These are phyloP conservation scores for Tuta absoluta DNA, from an alignment of 2,888 invertebrate genomes.

Conservation along the genomic window DNA sequence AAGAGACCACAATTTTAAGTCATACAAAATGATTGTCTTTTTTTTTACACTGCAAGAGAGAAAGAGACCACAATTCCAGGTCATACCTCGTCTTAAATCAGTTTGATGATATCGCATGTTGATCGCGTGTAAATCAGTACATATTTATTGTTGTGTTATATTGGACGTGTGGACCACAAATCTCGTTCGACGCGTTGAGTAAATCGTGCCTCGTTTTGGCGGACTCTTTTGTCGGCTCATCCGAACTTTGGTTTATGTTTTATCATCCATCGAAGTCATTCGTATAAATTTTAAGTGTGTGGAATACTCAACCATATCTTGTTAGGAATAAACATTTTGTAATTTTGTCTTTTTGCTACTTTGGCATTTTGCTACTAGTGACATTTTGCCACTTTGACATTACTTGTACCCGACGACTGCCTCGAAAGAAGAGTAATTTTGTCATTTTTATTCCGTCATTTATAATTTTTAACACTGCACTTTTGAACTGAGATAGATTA, in stretches of 20 bases:
- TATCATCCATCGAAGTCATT: neutral
- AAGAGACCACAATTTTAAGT: too few species aligned
- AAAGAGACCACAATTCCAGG: neutral
- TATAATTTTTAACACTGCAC: too few species aligned
- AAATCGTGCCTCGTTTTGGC: slow-evolving; percentile 8
- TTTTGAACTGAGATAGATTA: too few species aligned
- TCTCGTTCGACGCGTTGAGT: slow-evolving; percentile 45
- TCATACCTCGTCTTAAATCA: slow-evolving; percentile 48
- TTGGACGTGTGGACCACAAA: slow-evolving; percentile 50
- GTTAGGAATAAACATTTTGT: too few species aligned
- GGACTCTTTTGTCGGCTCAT: slow-evolving; percentile 8
- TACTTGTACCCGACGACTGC: too few species aligned
- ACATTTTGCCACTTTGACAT: too few species aligned
- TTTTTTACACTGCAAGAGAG: neutral
- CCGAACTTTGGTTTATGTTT: slow-evolving; percentile 14
- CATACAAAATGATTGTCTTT: too few species aligned
- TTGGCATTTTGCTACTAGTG: too few species aligned
- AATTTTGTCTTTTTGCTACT: too few species aligned
- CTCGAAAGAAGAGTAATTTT: too few species aligned
- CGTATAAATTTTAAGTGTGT: neutral
- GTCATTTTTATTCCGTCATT: too few species aligned
- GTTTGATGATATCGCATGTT: slow-evolving; percentile 70
- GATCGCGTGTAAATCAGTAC: slow-evolving; percentile 70
- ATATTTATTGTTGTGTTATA: slow-evolving; percentile 67
- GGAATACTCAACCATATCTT: too few species aligned